Conservation (phyloP, 2,888 invertebrate species). For the Cheilosia impressa region DNA sequence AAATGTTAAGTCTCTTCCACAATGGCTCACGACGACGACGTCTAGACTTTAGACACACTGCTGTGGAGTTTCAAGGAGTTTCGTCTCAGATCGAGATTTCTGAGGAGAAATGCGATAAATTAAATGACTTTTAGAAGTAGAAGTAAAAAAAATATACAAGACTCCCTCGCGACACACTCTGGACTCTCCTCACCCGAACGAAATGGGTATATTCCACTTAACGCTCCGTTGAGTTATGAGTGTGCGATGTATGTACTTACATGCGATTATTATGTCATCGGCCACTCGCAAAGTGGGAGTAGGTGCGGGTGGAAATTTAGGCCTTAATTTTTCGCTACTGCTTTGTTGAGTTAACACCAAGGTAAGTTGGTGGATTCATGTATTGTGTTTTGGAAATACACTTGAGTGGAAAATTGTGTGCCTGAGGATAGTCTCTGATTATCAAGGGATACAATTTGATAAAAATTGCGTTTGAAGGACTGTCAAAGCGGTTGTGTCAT, state of each 20-base stretch:
- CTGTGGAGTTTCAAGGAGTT: slow-evolving; percentile 1
- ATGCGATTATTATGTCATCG: slow-evolving; percentile 73
- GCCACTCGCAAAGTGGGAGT: slow-evolving; percentile 37
- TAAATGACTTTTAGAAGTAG: slow-evolving; percentile 39
- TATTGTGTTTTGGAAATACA: too few species aligned
- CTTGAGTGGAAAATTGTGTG: too few species aligned
- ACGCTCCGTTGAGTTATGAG: slow-evolving; percentile 61
- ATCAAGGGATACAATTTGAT: too few species aligned
- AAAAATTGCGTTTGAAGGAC: too few species aligned
- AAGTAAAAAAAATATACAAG: neutral
- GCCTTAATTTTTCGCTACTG: neutral
- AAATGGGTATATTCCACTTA: slow-evolving; percentile 63
- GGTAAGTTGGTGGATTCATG: too few species aligned
- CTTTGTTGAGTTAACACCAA: neutral
- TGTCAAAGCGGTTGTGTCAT: too few species aligned
- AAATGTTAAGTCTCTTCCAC: slow-evolving; percentile 40
- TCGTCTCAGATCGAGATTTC: slow-evolving; percentile 11
- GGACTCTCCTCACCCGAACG: slow-evolving; percentile 1
- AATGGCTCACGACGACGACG: neutral
- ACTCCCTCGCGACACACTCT: slow-evolving; percentile 16
- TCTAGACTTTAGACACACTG: slow-evolving; percentile 21
- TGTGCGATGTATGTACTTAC: slow-evolving; percentile 69
- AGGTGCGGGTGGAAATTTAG: slow-evolving; percentile 33
- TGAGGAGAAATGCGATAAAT: slow-evolving; percentile 34
- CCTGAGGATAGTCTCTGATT: too few species aligned